Conservation (phyloP, 2,888 invertebrate species). For the Drosophila mimica region DNA sequence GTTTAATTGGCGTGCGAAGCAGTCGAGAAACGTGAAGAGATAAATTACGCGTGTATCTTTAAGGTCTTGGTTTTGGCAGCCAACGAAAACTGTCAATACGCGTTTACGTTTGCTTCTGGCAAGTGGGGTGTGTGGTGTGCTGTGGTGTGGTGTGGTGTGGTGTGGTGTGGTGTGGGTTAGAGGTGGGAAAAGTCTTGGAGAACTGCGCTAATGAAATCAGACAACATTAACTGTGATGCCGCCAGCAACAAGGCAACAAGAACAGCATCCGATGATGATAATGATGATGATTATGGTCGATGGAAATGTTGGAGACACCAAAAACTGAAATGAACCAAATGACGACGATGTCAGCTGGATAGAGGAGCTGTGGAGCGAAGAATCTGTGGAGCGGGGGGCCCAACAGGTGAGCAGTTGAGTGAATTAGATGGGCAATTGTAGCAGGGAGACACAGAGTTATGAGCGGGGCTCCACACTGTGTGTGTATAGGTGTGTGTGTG, state of each 20-base stretch:
- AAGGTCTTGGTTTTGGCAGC: constrained; percentile 42
- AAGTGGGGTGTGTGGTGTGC: background rate
- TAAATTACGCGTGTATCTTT: constrained; percentile 71
- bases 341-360: constrained; percentile 3
- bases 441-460: constrained; percentile 56
- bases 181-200: constrained; percentile 26
- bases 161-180: background rate
- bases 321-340: constrained; percentile 15
- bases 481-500: background rate
- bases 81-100: constrained; percentile 66
- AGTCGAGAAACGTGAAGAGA: constrained; percentile 53
- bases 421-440: constrained; percentile 79
- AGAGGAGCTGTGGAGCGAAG: background rate
- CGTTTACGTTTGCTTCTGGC: constrained; percentile 32
- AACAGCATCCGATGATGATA: constrained; percentile 15
- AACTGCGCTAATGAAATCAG: constrained; percentile 74
- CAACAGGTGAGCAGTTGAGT: constrained; percentile 72
- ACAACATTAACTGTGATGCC: constrained; percentile 76
- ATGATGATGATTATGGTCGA: constrained; percentile 44
- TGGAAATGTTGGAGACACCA: constrained; percentile 10
- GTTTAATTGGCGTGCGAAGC: constrained; percentile 74
- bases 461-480: background rate
- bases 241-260: constrained; percentile 46
- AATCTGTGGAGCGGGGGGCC: background rate
- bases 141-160: background rate